A percentile compares a stretch with the other conserved stretches of the same genome.
phyloP scores from a whole-genome alignment of 2,888 invertebrate genomes.

The Petrophora chlorosata region DNA sequence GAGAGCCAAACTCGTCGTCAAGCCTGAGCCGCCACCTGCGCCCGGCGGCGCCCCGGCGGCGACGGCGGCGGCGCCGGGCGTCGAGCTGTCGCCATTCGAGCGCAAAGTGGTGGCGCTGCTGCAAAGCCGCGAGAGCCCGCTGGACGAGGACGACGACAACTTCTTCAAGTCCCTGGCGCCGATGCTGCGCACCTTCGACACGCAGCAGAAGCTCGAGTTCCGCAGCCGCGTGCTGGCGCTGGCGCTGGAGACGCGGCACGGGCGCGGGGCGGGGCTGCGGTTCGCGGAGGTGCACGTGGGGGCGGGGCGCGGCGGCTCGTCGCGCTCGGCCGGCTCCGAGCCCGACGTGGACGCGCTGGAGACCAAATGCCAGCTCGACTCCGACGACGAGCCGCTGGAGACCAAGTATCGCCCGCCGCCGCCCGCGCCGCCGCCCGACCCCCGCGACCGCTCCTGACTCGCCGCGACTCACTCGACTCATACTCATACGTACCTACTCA shows the following conservation, averaged over 20 bases:
- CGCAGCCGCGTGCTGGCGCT: constrained; percentile 16
- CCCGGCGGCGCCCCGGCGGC: background rate
- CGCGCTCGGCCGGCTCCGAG: no score
- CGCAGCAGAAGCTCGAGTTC: constrained; percentile 16
- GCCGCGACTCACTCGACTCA: no score
- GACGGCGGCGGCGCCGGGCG: constrained; percentile 2
- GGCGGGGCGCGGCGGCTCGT: background rate
- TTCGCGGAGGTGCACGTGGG: background rate
- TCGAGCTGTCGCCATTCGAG: background rate
- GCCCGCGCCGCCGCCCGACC: no score
- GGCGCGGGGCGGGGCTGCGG: background rate
- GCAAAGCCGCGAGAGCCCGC: constrained; percentile 1
- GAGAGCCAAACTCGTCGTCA: no score
- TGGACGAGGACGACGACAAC: constrained; percentile 17
- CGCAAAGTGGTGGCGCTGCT: background rate
- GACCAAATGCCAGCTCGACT: constrained; percentile 6
- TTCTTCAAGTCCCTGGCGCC: constrained; percentile 22
- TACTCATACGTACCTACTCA: no score
- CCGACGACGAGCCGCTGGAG: no score
- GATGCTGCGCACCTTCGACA: constrained; percentile 9
- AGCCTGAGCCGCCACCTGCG: background rate
- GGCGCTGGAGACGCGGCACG: constrained; percentile 6
- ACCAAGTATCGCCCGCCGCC: no score
- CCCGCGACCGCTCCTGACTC: no score
- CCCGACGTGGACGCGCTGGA: constrained; percentile 6